Percentiles rank a stretch among this genome's conserved stretches.
These are phyloP conservation scores for human (Homo sapiens) DNA, from an alignment of 2,113 vertebrate species.

Conservation along the genomic window GRCh38 chr11:76548001-76548500, in stretches of 20 bases:
- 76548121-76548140: conserved; percentile 13
- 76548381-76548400: conserved; percentile 23
- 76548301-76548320: conserved; percentile 3
- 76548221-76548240: conserved; percentile 25
- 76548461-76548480: conserved; percentile 5
- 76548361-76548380: neutral
- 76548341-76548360: conserved; percentile 9
- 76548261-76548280: conserved; percentile 39
- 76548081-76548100: conserved; percentile 31
- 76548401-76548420: conserved; percentile 11
- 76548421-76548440: conserved; percentile 40
- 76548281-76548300: conserved; percentile 21
- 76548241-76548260: conserved; percentile 20
- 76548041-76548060: neutral
- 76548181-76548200: neutral
- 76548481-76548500: neutral
- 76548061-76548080: neutral
- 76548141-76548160: neutral
- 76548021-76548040: neutral
- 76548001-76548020: neutral
- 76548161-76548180: neutral
- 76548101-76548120: neutral
- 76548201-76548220: conserved; percentile 35
- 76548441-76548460: conserved; percentile 28
- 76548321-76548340: conserved; percentile 29